These are phyloP conservation scores for Lomographa bimaculata DNA, from an alignment of 2,888 invertebrate species.

Conservation along the genomic window DNA sequence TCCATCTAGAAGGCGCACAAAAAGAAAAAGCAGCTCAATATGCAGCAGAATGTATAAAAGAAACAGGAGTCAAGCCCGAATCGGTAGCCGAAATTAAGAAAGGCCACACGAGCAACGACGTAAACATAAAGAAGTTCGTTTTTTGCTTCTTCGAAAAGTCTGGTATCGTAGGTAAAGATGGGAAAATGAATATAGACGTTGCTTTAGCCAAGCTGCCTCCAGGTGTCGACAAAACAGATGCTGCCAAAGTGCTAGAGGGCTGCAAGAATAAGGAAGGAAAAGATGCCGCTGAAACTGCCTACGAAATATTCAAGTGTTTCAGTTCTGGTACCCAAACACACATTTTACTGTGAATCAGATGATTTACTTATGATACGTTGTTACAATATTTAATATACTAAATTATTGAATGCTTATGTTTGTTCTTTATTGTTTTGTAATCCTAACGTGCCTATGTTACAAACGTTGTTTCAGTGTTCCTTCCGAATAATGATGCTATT, in stretches of 20 bases:
- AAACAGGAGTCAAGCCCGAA: conserved; percentile 60
- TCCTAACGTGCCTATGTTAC: too few relatives aligned
- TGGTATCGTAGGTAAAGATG: conserved; percentile 55
- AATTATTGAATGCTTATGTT: conserved; percentile 3
- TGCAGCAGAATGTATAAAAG: conserved; percentile 58
- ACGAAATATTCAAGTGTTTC: conserved; percentile 72
- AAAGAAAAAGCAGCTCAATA: conserved; percentile 55
- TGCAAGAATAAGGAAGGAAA: conserved; percentile 67
- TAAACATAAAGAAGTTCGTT: conserved; percentile 67
- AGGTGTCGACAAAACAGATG: conserved; percentile 59
- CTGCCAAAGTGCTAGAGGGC: conserved; percentile 59
- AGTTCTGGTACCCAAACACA: conserved; percentile 62
- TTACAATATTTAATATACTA: neutral
- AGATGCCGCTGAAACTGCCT: conserved; percentile 64
- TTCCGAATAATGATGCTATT: too few relatives aligned
- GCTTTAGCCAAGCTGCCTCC: conserved; percentile 64
- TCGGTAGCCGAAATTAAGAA: conserved; percentile 61
- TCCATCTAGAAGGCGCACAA: conserved; percentile 51
- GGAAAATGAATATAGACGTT: conserved; percentile 66
- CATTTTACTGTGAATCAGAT: conserved; percentile 31
- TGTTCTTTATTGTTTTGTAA: neutral
- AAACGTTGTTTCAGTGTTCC: too few relatives aligned
- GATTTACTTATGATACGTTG: conserved; percentile 14
- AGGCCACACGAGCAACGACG: conserved; percentile 66
- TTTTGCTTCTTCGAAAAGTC: conserved; percentile 75